Base-by-base conservation (phyloP, 2,797 vertebrate genomes). In the Mallotus villosus region DNA sequence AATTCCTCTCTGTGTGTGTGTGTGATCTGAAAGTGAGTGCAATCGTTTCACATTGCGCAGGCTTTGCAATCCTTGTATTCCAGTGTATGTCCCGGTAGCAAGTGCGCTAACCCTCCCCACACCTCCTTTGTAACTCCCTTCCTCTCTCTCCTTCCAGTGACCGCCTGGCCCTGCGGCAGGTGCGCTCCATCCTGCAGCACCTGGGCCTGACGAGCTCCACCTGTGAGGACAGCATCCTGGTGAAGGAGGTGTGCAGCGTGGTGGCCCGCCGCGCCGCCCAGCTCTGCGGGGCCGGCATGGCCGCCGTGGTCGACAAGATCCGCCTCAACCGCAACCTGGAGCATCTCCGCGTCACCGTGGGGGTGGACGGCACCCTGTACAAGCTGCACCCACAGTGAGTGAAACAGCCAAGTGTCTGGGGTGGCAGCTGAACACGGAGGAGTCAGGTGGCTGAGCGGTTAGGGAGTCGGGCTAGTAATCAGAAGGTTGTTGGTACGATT, bases 381-480 rank as follows among this genome's bases (percentile, higher is more conserved):
- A 99, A 99, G 81, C 95, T 95, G 0, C 98, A 99, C 77, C 98
- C 98, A 1, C 98, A 99, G 98, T 99, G 90, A 95, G 97, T 90
- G 60, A n/a, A n/a, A 73, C 12, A 49, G 4, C 27, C 0, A 29
- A 29, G 27, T 29, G 4, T 29, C 27, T 2, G 25, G 25, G 25
- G 25, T 25, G 25, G 25, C 25, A 25, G 25, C 3, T 25, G 2
- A 25, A 25, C 1, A 25, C 1, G n/a, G n/a, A n/a, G n/a, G n/a
- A n/a, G n/a, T n/a, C n/a, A n/a, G n/a, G n/a, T n/a, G n/a, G n/a
- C n/a, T n/a, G n/a, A n/a, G n/a, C n/a, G n/a, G n/a, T n/a, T n/a
- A n/a, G n/a, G n/a, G n/a, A n/a, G n/a, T n/a, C n/a, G n/a, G n/a
- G n/a, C n/a, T n/a, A n/a, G n/a, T n/a, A n/a, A n/a, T n/a, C n/a